A percentile compares a stretch with the other conserved stretches of the same genome.
phyloP scores from a whole-genome alignment of 2,888 invertebrate species.

The Ophion costatus region DNA sequence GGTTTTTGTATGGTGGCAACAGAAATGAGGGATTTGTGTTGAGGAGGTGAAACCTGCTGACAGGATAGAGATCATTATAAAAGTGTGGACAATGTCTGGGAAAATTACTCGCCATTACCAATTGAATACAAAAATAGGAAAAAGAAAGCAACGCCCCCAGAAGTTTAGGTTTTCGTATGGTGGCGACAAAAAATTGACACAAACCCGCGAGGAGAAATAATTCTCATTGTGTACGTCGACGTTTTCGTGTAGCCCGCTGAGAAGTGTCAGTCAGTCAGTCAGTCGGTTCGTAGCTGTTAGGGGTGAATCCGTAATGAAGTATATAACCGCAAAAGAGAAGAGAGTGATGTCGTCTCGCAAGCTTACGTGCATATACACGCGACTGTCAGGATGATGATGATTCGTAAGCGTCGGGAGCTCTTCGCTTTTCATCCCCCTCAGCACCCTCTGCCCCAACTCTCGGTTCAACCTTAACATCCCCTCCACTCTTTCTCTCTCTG shows the following conservation, averaged over 20 bases:
- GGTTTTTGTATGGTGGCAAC: neutral
- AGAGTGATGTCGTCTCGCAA: constrained; percentile 51
- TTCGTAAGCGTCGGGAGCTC: constrained; percentile 58
- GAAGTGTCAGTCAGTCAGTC: constrained; percentile 78
- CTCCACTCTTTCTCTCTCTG: constrained; percentile 18
- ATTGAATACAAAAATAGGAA: too few relatives aligned
- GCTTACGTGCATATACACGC: constrained; percentile 39
- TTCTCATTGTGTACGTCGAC: constrained; percentile 33
- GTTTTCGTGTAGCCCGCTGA: constrained; percentile 54
- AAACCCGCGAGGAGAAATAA: neutral
- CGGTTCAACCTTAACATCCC: constrained; percentile 30
- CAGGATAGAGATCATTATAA: too few relatives aligned
- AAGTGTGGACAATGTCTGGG: too few relatives aligned
- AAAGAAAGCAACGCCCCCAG: too few relatives aligned
- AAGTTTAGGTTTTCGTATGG: neutral
- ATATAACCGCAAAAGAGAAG: constrained; percentile 64
- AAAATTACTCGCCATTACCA: too few relatives aligned
- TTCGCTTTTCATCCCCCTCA: constrained; percentile 73
- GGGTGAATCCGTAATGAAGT: constrained; percentile 82
- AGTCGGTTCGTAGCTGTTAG: constrained; percentile 68
- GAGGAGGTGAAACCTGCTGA: too few relatives aligned
- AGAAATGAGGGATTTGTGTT: too few relatives aligned
- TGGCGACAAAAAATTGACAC: neutral
- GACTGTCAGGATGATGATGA: constrained; percentile 55
- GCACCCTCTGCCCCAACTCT: constrained; percentile 62